A percentile compares a stretch with the other conserved stretches of the same genome.
phyloP scores from a whole-genome alignment of 2,113 vertebrate genomes.

The Podarcis muralis region DNA sequence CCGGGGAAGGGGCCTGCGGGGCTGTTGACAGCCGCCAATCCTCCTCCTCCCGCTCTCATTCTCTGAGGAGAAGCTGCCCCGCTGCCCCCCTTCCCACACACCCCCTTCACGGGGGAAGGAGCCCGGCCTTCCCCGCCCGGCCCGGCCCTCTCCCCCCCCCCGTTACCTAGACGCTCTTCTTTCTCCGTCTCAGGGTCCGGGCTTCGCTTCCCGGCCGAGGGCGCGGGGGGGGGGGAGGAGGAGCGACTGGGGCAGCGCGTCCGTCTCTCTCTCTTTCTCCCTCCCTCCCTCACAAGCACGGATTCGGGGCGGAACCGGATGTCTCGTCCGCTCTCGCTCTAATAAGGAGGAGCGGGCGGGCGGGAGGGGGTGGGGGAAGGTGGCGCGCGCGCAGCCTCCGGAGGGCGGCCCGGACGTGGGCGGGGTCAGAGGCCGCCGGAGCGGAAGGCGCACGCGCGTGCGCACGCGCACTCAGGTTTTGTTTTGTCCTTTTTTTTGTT shows the following conservation, averaged over 20 bases:
- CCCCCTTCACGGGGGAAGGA: not conserved
- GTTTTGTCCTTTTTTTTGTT: no score
- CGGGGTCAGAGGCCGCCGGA: not conserved
- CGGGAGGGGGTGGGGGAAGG: not conserved
- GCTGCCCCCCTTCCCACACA: not conserved
- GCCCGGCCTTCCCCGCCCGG: not conserved
- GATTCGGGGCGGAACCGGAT: constrained; percentile 27
- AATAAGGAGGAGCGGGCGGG: no score
- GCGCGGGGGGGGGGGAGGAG: not conserved
- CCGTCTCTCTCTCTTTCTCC: not conserved
- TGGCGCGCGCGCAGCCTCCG: not conserved
- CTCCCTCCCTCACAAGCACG: constrained; percentile 3
- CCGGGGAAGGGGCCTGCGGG: not conserved
- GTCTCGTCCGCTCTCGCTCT: not conserved
- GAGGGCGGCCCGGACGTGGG: not conserved
- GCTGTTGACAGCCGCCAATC: not conserved
- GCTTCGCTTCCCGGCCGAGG: not conserved
- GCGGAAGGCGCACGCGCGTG: not conserved
- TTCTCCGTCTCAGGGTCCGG: not conserved
- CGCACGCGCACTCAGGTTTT: no score
- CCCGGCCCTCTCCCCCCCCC: not conserved
- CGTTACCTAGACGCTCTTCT: constrained; percentile 12
- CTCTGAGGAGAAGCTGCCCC: not conserved
- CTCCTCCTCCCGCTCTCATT: not conserved
- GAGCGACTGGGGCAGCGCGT: not conserved